Base-by-base conservation (phyloP, 2,113 vertebrate genomes). In the Rattus rattus region DNA sequence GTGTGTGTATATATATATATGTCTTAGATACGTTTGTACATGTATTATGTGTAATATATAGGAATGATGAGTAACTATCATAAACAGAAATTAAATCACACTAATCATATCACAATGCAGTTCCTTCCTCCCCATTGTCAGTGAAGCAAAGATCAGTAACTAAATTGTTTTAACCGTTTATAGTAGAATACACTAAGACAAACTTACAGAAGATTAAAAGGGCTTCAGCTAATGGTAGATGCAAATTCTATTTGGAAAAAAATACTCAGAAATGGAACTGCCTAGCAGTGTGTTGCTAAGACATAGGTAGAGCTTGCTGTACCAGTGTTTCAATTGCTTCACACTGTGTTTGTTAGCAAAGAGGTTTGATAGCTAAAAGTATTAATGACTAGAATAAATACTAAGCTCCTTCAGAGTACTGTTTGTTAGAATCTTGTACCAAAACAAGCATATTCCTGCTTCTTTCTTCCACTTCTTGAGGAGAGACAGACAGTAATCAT, bases 61-160 rank as follows among this genome's bases (percentile, higher is more conserved):
- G 4, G 5, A 89, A 70, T 83, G 75, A 81, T 67, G 56, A 65
- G 65, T 65, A 16, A 56, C 56, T 73, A 56, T 54, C 79, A 90
- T 80, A 91, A 89, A 61, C 43, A 11, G 36, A 86, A 72, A 73
- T 72, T 69, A 33, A 33, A n/a, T n/a, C 6, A n/a, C 36, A 73
- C 1, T 7, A 75, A 14, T 90, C 30, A 49, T 33, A 56, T 67
- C 22, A 85, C 0, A 56, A 0, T 79, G 14, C 49, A 81, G 43
- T 2, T 22, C 3, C 28, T 67, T 14, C 1, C 1, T 1, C 7
- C 5, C 26, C 12, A 0, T 0, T 16, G 2, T 47, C 22, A 76
- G 39, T 20, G 63, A n/a, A 73, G 1, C 8, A 19, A 36, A 90
- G 52, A 59, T 72, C 20, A 24, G n/a, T 36, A 59, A 10, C 1